A percentile compares a stretch with the other conserved stretches of the same genome.
phyloP scores from a whole-genome alignment of 2,797 vertebrate genomes.

The Dryobates pubescens region DNA sequence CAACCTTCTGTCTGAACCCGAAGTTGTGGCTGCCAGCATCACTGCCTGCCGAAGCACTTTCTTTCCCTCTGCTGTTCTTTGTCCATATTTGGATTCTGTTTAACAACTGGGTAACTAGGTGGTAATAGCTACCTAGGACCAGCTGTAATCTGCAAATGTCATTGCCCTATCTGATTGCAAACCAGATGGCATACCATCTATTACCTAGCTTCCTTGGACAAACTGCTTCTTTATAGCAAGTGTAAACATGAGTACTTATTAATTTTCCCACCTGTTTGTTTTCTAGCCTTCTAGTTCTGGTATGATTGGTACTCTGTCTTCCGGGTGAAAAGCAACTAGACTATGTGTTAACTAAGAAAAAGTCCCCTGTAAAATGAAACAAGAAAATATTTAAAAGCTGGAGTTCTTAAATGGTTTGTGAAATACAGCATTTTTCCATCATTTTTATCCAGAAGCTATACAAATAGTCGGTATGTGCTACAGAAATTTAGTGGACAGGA shows the following conservation, averaged over 20 bases:
- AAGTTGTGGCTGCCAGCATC: neutral
- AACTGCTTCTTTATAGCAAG: conserved; percentile 1
- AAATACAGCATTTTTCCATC: neutral
- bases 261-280: conserved; percentile 40
- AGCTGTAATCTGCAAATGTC: neutral
- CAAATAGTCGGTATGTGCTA: neutral
- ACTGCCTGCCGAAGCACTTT: neutral
- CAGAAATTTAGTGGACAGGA: neutral
- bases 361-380: neutral
- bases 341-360: neutral
- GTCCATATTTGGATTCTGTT: neutral
- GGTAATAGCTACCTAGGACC: neutral
- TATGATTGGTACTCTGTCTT: neutral
- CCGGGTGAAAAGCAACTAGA: neutral
- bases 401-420: neutral
- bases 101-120: neutral
- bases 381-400: neutral
- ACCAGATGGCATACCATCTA: neutral
- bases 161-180: neutral
- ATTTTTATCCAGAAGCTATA: neutral
- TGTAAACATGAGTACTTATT: neutral
- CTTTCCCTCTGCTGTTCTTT: neutral
- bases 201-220: neutral
- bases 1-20: neutral
- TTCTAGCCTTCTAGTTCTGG: neutral